Conservation (phyloP, 2,797 vertebrate genomes). For the Pangasius krempfi region DNA sequence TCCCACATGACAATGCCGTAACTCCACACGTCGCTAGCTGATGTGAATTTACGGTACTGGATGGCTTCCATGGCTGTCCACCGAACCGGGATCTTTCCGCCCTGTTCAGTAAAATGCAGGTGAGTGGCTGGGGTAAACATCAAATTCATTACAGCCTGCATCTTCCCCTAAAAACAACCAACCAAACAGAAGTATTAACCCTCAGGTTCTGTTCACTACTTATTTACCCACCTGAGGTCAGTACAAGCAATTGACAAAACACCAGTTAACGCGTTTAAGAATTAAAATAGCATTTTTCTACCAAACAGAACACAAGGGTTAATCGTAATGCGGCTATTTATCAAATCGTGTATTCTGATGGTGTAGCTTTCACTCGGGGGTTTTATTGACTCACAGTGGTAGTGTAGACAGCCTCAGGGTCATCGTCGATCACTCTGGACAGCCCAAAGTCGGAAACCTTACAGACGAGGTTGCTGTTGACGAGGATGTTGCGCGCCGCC, state of each 20-base stretch:
- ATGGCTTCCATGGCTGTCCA: slow-evolving; percentile 99
- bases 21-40: slow-evolving; percentile 97
- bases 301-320: neutral
- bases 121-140: slow-evolving; percentile 67
- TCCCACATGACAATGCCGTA: slow-evolving; percentile 99
- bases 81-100: slow-evolving; percentile 95
- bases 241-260: neutral
- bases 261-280: too few species aligned
- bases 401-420: slow-evolving; percentile 97
- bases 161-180: slow-evolving; percentile 64
- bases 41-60: slow-evolving; percentile 98
- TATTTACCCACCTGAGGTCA: neutral
- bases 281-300: neutral
- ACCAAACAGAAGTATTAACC: slow-evolving; percentile 51
- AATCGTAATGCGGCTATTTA: neutral
- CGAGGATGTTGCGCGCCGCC: slow-evolving; percentile 95
- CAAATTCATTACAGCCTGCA: slow-evolving; percentile 65
- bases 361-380: slow-evolving; percentile 21
- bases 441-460: slow-evolving; percentile 99
- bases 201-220: neutral
- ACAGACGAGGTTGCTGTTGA: slow-evolving; percentile 99
- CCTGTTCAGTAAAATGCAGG: slow-evolving; percentile 77
- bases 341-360: slow-evolving; percentile 63
- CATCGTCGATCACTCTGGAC: slow-evolving; percentile 97
- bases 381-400: slow-evolving; percentile 88